Evolutionary conservation across 2,797 vertebrate species (phyloP).

Genomic region (Tympanoctomys barrerae): DNA sequence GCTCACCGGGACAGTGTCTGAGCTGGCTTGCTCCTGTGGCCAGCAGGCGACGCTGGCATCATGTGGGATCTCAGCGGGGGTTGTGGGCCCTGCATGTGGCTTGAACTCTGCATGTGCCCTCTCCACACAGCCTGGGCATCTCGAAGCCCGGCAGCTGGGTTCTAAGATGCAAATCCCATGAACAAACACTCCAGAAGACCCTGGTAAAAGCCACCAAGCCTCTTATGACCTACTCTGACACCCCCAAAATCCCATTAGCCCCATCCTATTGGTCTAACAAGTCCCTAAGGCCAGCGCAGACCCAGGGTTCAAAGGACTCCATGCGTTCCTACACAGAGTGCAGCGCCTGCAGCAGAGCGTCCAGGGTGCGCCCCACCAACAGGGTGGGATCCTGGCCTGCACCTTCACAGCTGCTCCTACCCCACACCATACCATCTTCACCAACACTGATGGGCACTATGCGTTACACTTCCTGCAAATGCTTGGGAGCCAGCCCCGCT

Average conservation of each 20-base stretch:
- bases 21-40: accelerated
- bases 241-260: background rate
- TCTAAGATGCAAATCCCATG: background rate
- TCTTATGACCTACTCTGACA: background rate
- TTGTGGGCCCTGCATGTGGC: too few species aligned
- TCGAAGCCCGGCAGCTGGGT: background rate
- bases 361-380: background rate
- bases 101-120: too few species aligned
- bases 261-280: background rate
- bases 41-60: background rate
- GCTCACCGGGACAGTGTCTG: background rate
- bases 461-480: background rate
- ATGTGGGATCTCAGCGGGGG: accelerated
- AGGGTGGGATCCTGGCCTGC: background rate
- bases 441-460: background rate
- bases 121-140: background rate
- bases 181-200: background rate
- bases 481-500: background rate
- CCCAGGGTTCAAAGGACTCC: background rate
- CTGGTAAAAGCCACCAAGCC: background rate
- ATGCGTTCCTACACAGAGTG: background rate
- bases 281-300: background rate
- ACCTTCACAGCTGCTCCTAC: too few species aligned
- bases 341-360: background rate
- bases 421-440: background rate